These are phyloP conservation scores for Melanostoma mellinum DNA, from an alignment of 2,888 invertebrate genomes.

Conservation along the genomic window DNA sequence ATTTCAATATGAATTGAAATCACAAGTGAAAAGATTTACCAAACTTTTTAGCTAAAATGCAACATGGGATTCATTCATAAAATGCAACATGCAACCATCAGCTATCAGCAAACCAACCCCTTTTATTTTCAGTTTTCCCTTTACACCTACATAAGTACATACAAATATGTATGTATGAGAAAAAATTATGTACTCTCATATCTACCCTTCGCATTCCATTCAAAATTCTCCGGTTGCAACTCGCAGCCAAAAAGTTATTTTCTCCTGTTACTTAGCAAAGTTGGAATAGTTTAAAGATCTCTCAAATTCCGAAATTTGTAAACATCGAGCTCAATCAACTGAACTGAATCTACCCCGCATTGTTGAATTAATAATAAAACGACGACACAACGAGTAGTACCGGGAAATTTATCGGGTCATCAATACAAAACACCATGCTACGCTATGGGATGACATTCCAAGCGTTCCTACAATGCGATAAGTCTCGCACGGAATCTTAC, in stretches of 20 bases:
- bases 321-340: slow-evolving; percentile 1
- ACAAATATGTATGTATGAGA: neutral
- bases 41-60: too few species aligned
- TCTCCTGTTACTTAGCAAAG: slow-evolving; percentile 70
- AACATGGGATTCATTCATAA: too few species aligned
- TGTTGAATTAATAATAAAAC: too few species aligned
- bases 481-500: slow-evolving; percentile 67
- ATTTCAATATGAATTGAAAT: neutral
- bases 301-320: slow-evolving; percentile 56
- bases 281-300: slow-evolving; percentile 70
- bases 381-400: too few species aligned
- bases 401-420: too few species aligned
- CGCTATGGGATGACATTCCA: slow-evolving; percentile 39
- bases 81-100: too few species aligned
- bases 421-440: neutral
- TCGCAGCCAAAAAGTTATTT: slow-evolving; percentile 63
- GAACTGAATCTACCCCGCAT: neutral
- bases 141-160: too few species aligned
- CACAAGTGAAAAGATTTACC: neutral
- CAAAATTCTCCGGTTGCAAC: slow-evolving; percentile 63
- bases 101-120: too few species aligned
- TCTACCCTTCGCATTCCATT: slow-evolving; percentile 60
- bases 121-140: too few species aligned
- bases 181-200: slow-evolving; percentile 37
- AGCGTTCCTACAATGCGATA: slow-evolving; percentile 57